A percentile compares a stretch with the other conserved stretches of the same genome.
These are phyloP conservation scores for Porites cylindrica DNA, from an alignment of 92 coral and sea anemone genomes.

Conservation along the genomic window DNA sequence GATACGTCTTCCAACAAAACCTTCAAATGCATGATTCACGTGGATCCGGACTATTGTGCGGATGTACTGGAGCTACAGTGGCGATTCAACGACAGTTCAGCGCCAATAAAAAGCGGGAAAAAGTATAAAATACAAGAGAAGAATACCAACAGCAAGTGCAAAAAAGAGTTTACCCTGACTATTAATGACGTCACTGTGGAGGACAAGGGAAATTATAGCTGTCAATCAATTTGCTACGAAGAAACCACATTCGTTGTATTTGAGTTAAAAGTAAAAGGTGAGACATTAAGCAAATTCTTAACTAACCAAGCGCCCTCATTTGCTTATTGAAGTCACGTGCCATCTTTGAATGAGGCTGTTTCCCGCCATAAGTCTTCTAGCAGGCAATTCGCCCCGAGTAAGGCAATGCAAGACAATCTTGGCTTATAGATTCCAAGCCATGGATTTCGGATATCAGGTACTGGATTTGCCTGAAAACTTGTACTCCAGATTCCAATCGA, in stretches of 20 bases:
- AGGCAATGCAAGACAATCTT: too few species aligned
- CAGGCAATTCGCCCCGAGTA: too few species aligned
- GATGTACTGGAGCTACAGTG: neutral
- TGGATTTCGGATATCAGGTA: too few species aligned
- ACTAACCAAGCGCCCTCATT: too few species aligned
- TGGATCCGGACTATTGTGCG: neutral
- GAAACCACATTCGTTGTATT: neutral
- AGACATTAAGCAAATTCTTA: too few species aligned
- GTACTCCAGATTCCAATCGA: too few species aligned
- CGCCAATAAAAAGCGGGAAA: neutral
- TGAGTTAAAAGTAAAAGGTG: neutral
- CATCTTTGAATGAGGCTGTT: too few species aligned
- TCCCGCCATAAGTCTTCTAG: too few species aligned
- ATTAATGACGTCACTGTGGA: neutral
- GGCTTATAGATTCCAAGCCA: too few species aligned
- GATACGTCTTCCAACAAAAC: neutral
- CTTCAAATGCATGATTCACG: neutral
- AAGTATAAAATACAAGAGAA: neutral
- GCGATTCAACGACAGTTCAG: neutral
- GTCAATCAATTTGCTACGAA: constrained; percentile 7
- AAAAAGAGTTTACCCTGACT: neutral
- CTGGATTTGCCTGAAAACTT: too few species aligned
- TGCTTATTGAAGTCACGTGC: too few species aligned
- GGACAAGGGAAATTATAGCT: constrained; percentile 6
- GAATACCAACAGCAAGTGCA: neutral